Conservation (phyloP, 2,888 invertebrate species). For the Eugnorisma glareosa region DNA sequence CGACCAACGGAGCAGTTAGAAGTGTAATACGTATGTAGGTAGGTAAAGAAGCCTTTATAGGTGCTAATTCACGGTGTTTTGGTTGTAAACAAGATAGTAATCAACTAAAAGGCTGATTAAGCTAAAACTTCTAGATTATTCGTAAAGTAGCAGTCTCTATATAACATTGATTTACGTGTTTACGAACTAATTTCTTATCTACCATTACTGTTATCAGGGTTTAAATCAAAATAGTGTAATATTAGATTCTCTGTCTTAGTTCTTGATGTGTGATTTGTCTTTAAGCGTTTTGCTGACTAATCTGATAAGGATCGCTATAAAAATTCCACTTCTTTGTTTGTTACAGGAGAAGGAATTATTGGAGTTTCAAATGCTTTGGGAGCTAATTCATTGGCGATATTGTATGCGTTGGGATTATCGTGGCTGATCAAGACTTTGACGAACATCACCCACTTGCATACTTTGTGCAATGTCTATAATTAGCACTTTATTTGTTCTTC, state of each 20-base stretch:
- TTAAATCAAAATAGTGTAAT: slow-evolving; percentile 19
- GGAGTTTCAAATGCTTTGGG: slow-evolving; percentile 97
- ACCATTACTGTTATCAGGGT: slow-evolving; percentile 19
- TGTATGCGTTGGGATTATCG: too few relatives aligned
- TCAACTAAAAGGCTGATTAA: background rate
- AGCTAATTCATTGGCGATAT: slow-evolving; percentile 95
- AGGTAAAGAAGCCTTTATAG: background rate
- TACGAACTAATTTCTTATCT: slow-evolving; percentile 33
- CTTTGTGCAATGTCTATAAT: too few relatives aligned
- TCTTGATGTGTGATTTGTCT: background rate
- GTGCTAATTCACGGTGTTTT: background rate
- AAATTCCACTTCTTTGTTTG: slow-evolving; percentile 42
- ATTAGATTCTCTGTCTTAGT: slow-evolving; percentile 28
- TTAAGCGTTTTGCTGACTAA: background rate
- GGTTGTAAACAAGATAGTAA: background rate
- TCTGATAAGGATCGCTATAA: slow-evolving; percentile 3
- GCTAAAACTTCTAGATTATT: background rate
- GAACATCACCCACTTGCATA: slow-evolving; percentile 77
- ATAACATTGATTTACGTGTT: slow-evolving; percentile 6
- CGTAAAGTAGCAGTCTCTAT: background rate
- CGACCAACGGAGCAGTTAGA: background rate
- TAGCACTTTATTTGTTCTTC: too few relatives aligned
- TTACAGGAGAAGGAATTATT: slow-evolving; percentile 95
- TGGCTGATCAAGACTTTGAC: slow-evolving; percentile 92
- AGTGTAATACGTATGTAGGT: background rate